Evolutionary conservation across 2,113 vertebrate species (phyloP).

Genomic region (Oryzias woworae): DNA sequence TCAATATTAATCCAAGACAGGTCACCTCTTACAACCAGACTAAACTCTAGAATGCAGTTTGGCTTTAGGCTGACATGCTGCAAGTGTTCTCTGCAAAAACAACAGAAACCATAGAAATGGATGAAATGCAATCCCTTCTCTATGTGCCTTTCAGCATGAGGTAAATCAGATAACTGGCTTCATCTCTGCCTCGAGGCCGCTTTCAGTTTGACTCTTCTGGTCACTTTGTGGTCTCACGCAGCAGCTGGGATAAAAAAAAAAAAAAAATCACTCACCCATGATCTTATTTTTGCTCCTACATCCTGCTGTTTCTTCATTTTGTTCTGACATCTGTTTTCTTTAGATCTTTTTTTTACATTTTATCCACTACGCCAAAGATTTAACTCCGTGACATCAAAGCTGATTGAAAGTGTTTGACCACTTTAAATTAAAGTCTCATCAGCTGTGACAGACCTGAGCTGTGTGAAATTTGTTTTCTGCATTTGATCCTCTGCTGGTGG

Average conservation of each 20-base stretch:
- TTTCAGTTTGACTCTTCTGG: conserved; percentile 11
- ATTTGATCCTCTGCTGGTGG: too few species aligned
- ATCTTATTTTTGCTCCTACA: background rate
- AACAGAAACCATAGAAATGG: conserved; percentile 4
- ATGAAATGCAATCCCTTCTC: background rate
- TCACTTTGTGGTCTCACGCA: background rate
- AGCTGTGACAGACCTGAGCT: too few species aligned
- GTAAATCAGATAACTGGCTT: conserved; percentile 15
- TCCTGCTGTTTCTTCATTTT: background rate
- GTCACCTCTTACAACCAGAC: conserved; percentile 1
- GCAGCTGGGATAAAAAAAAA: conserved; percentile 14
- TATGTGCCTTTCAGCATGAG: conserved; percentile 3
- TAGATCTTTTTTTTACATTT: too few species aligned
- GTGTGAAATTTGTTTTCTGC: too few species aligned
- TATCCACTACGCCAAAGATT: too few species aligned
- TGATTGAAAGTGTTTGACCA: too few species aligned
- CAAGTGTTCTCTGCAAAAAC: conserved; percentile 5
- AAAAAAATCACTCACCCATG: conserved; percentile 7
- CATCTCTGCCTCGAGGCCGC: conserved; percentile 1
- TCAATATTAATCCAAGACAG: conserved; percentile 45
- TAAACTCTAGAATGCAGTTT: conserved; percentile 26
- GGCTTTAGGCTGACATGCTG: conserved; percentile 8
- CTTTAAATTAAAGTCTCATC: too few species aligned
- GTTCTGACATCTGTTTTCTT: background rate
- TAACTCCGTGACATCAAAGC: too few species aligned